These are phyloP conservation scores for Platycheirus rosarum DNA, from an alignment of 2,888 invertebrate species.

Conservation along the genomic window DNA sequence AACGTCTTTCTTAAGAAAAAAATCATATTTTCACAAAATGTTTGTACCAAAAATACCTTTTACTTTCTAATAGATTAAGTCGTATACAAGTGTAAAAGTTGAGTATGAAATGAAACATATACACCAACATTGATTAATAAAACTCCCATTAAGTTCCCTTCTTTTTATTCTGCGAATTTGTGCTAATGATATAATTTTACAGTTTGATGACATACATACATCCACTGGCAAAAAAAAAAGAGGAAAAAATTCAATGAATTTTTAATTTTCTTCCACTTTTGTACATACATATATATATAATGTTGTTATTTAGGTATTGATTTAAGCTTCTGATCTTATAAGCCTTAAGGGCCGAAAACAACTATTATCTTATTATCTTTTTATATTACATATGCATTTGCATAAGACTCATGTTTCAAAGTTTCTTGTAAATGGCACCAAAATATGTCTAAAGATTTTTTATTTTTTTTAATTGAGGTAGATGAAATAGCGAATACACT, in stretches of 20 bases:
- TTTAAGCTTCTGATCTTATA: too few relatives aligned
- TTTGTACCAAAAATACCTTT: not conserved
- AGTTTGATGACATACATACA: slow-evolving; percentile 4
- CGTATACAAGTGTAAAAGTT: not conserved
- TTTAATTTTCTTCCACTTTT: not conserved
- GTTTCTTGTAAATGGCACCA: too few relatives aligned
- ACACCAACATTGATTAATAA: not conserved
- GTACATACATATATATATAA: too few relatives aligned
- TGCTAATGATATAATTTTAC: slow-evolving; percentile 5
- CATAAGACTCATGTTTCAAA: too few relatives aligned
- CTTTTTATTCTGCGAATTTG: not conserved
- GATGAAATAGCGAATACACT: not conserved
- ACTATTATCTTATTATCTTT: too few relatives aligned
- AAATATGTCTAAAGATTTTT: not conserved
- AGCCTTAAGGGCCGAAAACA: too few relatives aligned
- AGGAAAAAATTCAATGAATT: not conserved
- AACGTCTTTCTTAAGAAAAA: too few relatives aligned
- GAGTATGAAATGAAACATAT: too few relatives aligned
- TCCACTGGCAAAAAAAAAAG: not conserved
- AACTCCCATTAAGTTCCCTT: not conserved
- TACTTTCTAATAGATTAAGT: slow-evolving; percentile 5
- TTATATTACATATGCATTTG: too few relatives aligned
- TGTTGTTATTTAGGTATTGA: too few relatives aligned
- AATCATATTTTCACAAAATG: too few relatives aligned
- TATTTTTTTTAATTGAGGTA: not conserved